phyloP scores from a whole-genome alignment of 2,888 invertebrate genomes.

The Tinea semifulvella region DNA sequence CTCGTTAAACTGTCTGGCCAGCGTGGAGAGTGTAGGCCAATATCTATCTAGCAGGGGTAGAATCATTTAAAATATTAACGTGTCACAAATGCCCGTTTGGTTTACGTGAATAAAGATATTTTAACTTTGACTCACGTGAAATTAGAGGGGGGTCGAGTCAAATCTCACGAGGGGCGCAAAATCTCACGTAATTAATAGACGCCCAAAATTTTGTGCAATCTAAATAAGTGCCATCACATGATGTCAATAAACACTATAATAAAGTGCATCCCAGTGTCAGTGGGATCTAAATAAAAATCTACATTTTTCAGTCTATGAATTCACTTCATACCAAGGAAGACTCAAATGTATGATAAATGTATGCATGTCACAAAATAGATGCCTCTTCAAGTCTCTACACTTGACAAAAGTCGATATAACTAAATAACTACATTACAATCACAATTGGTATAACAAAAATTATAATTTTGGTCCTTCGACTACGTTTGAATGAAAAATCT shows the following conservation, averaged over 20 bases:
- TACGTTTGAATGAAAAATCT: not conserved
- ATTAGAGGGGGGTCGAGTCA: too few relatives aligned
- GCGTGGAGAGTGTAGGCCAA: too few relatives aligned
- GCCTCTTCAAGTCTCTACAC: too few relatives aligned
- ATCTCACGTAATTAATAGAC: too few relatives aligned
- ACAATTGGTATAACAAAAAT: not conserved
- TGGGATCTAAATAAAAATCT: conserved; percentile 2
- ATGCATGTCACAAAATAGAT: conserved; percentile 3
- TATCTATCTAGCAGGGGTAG: too few relatives aligned
- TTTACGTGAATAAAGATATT: too few relatives aligned
- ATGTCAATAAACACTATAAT: not conserved
- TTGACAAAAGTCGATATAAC: too few relatives aligned
- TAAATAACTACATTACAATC: not conserved
- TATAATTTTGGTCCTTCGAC: conserved; percentile 10
- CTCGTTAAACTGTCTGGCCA: too few relatives aligned
- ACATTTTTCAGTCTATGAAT: conserved; percentile 3
- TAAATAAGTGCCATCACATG: conserved; percentile 1
- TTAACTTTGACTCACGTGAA: too few relatives aligned
- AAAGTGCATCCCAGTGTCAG: conserved; percentile 12
- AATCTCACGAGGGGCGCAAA: too few relatives aligned
- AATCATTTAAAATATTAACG: too few relatives aligned
- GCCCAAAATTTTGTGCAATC: not conserved
- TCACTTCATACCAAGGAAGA: conserved; percentile 6
- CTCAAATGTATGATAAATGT: not conserved
- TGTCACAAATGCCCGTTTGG: too few relatives aligned